These are phyloP conservation scores for Odontocerum albicorne DNA, from an alignment of 2,888 invertebrate species.

Conservation along the genomic window DNA sequence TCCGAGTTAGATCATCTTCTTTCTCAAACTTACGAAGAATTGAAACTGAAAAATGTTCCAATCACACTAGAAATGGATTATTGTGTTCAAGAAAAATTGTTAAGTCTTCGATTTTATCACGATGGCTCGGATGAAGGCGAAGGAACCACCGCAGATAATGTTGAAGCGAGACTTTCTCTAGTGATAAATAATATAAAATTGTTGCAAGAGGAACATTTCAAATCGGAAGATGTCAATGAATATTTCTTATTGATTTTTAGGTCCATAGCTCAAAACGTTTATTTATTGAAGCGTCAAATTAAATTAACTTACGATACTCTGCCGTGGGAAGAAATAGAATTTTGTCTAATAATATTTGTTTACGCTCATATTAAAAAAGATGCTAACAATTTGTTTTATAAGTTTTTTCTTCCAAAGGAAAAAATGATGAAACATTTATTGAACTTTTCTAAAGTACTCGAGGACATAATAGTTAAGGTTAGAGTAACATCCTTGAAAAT, in stretches of 20 bases:
- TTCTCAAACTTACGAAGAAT: background rate
- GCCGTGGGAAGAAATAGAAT: constrained; percentile 39
- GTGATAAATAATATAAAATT: background rate
- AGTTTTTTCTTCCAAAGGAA: background rate
- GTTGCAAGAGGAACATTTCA: background rate
- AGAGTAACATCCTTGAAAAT: background rate
- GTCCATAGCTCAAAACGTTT: constrained; percentile 35
- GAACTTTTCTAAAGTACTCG: background rate
- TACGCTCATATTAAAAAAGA: constrained; percentile 13
- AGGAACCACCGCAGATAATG: background rate
- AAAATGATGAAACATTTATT: background rate
- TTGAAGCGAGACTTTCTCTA: background rate
- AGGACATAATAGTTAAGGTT: background rate
- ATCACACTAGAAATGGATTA: background rate
- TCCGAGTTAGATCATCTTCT: background rate
- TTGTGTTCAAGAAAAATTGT: background rate
- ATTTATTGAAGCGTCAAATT: constrained; percentile 35
- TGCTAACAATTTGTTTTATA: background rate
- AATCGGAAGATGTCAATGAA: constrained; percentile 22
- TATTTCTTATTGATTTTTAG: constrained; percentile 34
- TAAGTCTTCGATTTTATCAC: background rate
- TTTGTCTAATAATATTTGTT: constrained; percentile 37
- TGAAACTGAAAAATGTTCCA: background rate
- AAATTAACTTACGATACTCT: constrained; percentile 35
- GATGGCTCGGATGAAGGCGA: background rate